phyloP scores from a whole-genome alignment of 2,888 invertebrate genomes.

The Mesorhabditis sp. region DNA sequence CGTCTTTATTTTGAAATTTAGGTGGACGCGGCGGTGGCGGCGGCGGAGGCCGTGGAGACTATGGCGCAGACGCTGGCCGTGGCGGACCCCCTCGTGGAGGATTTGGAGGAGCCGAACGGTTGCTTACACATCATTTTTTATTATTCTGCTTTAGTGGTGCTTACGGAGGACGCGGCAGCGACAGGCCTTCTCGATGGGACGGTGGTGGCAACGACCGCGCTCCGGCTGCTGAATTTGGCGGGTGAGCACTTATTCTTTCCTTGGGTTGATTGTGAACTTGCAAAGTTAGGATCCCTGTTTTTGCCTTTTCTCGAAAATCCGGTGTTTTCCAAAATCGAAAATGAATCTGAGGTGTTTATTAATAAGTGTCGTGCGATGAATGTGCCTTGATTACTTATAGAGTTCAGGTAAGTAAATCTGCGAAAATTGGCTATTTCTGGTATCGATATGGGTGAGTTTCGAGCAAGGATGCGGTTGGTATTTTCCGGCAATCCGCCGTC shows the following conservation, averaged over 20 bases:
- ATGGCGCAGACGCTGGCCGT: slow-evolving; percentile 12
- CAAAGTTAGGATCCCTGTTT: too few species aligned
- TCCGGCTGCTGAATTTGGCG: slow-evolving; percentile 10
- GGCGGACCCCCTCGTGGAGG: slow-evolving; percentile 9
- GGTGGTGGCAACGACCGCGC: slow-evolving; percentile 12
- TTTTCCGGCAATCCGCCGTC: too few species aligned
- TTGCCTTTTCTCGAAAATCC: too few species aligned
- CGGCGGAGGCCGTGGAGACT: slow-evolving; percentile 18
- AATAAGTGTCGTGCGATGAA: too few species aligned
- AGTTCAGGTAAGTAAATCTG: too few species aligned
- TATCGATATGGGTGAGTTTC: too few species aligned
- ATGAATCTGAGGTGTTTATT: too few species aligned
- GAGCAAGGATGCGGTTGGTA: too few species aligned
- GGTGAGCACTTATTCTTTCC: slow-evolving; percentile 10
- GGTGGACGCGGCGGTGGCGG: slow-evolving; percentile 15
- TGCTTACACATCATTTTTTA: neutral
- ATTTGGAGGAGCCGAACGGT: slow-evolving; percentile 7
- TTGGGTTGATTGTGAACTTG: neutral
- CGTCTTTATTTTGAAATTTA: neutral
- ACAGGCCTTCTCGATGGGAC: slow-evolving; percentile 5
- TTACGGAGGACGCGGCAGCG: slow-evolving; percentile 16
- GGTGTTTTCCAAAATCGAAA: too few species aligned
- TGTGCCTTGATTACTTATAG: too few species aligned
- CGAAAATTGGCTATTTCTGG: too few species aligned
- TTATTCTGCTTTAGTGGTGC: neutral